A percentile compares a stretch with the other conserved stretches of the same genome.
Evolutionary conservation across 2,113 vertebrate genomes (phyloP).

Genomic region (Hippopotamus amphibius): DNA sequence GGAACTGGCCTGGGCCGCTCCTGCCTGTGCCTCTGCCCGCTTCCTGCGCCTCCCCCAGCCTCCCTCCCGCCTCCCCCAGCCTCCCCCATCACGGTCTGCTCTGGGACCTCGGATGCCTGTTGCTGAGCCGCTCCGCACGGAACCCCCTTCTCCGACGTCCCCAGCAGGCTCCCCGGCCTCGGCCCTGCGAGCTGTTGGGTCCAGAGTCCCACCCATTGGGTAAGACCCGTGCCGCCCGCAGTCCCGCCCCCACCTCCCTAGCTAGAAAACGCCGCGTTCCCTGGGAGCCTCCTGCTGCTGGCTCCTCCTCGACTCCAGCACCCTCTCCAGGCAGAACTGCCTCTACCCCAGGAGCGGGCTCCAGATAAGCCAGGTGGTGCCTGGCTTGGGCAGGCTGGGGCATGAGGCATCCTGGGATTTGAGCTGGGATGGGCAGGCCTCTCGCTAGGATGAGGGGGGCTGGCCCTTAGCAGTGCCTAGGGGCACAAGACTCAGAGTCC

Average conservation of each 20-base stretch:
- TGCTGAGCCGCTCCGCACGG: not conserved
- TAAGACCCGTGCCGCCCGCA: not conserved
- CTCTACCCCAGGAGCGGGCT: accelerated
- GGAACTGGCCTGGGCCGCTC: not conserved
- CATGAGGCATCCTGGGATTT: not conserved
- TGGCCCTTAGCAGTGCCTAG: not conserved
- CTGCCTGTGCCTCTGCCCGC: not conserved
- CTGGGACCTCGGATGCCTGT: not conserved
- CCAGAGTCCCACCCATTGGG: not conserved
- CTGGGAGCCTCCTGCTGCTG: no score
- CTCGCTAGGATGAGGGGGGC: not conserved
- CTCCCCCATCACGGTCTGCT: not conserved
- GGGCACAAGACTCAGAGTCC: not conserved
- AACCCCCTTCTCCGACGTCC: not conserved
- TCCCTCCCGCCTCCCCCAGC: not conserved
- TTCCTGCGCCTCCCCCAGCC: not conserved
- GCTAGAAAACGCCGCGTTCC: not conserved
- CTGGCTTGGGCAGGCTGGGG: not conserved
- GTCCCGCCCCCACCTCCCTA: no score
- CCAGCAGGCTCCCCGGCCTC: not conserved
- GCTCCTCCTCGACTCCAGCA: not conserved
- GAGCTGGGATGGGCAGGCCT: not conserved
- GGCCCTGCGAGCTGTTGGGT: not conserved
- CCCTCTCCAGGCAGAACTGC: not conserved
- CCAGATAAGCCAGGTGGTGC: not conserved